These are phyloP conservation scores for Holothuria glaberrima DNA, from an alignment of 35 echinoderm and acorn worm genomes.

Conservation along the genomic window DNA sequence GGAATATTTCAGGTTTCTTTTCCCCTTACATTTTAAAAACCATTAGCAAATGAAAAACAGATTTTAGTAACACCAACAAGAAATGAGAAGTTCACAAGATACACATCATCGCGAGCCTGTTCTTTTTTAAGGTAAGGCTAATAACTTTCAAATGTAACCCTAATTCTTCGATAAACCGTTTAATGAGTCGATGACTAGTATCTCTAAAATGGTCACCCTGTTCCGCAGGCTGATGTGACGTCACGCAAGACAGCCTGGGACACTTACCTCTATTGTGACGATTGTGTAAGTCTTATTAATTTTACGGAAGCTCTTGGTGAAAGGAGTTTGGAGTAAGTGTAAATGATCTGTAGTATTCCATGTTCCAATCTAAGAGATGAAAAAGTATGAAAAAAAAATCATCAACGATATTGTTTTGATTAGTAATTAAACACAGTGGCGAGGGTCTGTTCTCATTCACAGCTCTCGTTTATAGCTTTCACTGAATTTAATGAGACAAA, in stretches of 20 bases:
- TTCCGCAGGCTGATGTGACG: no score
- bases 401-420: no score
- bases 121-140: background rate
- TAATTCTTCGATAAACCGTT: background rate
- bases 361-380: slow-evolving; percentile 76
- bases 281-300: slow-evolving; percentile 85
- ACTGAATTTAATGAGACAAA: background rate
- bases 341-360: slow-evolving; percentile 78
- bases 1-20: no score
- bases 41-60: no score
- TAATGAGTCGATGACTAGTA: background rate
- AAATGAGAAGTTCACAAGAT: background rate
- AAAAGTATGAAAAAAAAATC: background rate
- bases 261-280: slow-evolving; percentile 94
- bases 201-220: no score
- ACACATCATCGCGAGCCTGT: no score
- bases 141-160: background rate
- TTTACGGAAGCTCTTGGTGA: slow-evolving; percentile 63
- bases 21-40: no score
- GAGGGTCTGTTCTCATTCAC: background rate
- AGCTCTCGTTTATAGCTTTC: background rate
- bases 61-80: no score
- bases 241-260: no score
- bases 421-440: background rate
- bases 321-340: slow-evolving; percentile 70